These are phyloP conservation scores for Tolmerus cingulatus DNA, from an alignment of 2,888 invertebrate species.

Conservation along the genomic window DNA sequence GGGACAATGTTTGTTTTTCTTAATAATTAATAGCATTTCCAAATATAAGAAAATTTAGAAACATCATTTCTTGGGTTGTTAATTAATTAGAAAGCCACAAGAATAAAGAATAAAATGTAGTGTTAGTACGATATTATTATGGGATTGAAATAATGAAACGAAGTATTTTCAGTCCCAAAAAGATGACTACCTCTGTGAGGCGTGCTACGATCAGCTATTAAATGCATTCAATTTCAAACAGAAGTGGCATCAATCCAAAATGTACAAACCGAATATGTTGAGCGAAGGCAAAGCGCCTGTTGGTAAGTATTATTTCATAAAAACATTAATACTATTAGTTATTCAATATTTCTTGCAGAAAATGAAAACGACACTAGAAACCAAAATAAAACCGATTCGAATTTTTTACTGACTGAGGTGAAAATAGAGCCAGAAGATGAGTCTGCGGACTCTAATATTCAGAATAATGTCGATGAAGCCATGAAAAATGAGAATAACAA, in stretches of 20 bases:
- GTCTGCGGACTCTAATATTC: not conserved
- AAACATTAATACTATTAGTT: not conserved
- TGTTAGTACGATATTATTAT: not conserved
- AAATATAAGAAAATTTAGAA: too few species aligned
- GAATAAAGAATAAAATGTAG: too few species aligned
- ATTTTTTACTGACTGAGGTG: not conserved
- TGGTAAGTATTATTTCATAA: constrained; percentile 8
- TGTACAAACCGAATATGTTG: constrained; percentile 12
- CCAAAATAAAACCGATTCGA: not conserved
- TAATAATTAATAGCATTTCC: too few species aligned
- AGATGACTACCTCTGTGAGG: constrained; percentile 46
- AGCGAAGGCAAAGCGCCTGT: not conserved
- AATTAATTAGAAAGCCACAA: not conserved
- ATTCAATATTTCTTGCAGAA: not conserved
- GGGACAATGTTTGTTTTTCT: too few species aligned
- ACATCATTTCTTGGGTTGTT: too few species aligned
- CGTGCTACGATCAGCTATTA: constrained; percentile 48
- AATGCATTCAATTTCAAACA: constrained; percentile 47
- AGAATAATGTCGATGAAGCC: not conserved
- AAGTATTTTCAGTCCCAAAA: constrained; percentile 38
- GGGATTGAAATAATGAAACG: not conserved
- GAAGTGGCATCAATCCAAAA: constrained; percentile 45
- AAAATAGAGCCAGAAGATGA: not conserved
- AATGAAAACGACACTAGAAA: not conserved
- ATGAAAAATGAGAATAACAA: not conserved